Base-by-base conservation (phyloP, 2,797 vertebrate genomes). In the Vireo griseus region DNA sequence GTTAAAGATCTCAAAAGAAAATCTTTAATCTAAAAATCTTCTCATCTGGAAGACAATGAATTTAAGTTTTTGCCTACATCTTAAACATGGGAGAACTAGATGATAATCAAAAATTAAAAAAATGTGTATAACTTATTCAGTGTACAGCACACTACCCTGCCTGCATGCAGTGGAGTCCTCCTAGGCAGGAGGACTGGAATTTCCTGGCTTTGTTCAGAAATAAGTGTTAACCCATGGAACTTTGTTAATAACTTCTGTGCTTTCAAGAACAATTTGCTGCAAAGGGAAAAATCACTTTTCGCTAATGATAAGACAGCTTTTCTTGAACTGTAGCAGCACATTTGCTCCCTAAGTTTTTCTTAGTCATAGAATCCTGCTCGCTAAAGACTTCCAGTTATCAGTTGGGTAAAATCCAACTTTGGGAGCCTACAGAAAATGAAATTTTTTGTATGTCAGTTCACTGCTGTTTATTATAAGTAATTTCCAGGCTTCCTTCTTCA, bases 151-250 rank as follows among this genome's bases (percentile, higher is more conserved):
- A 0, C 35, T 51, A 35, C 13, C 7, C 50, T 83, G 33, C 5
- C 17, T 69, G n/a, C 8, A 11, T 48, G 42, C 24, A 33, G 6
- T 19, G 28, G 37, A 88, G 45, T 69, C 14, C 17, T 73, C 29
- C 80, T 58, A 77, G 65, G 52, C 61, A 57, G 22, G 22, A 11
- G 25, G 33, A 44, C 22, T 25, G 39, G n/a, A 74, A 92, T 71
- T 95, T 95, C 75, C 86, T 93, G 84, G 17, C 81, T 91, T 94
- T 77, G 77, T 91, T 87, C 79, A 52, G 48, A 59, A 62, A 33
- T 37, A 58, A 65, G 37, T 37, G 26, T 29, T 92, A 82, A 50
- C 8, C 61, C 37, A 31, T 26, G 20, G 57, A 69, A 90, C 13
- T 68, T 73, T 2, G 0, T 63, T 81, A 45, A 33, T 45, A 61